Percentiles rank a stretch among this genome's conserved stretches.
phyloP scores from a whole-genome alignment of 2,113 vertebrate genomes.

The Semnopithecus entellus region DNA sequence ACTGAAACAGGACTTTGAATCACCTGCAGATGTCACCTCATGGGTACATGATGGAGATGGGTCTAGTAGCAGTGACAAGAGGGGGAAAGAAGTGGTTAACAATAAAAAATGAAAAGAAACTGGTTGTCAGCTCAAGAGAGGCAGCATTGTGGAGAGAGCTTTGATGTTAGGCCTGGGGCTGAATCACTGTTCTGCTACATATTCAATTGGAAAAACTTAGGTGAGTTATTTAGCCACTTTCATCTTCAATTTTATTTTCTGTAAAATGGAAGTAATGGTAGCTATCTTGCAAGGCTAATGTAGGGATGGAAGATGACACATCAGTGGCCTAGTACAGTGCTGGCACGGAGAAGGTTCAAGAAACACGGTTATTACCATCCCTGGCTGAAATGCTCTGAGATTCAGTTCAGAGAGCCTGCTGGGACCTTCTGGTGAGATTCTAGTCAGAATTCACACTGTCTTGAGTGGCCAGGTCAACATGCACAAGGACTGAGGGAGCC shows the following conservation, averaged over 20 bases:
- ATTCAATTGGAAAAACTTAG: background rate
- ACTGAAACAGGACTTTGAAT: background rate
- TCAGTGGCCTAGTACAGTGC: accelerated
- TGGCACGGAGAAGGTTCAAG: background rate
- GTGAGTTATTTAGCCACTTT: background rate
- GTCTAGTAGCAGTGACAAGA: background rate
- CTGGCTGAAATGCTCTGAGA: background rate
- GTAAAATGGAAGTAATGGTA: background rate
- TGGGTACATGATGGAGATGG: background rate
- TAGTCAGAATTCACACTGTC: background rate
- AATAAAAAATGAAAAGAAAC: background rate
- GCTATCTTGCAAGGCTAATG: background rate
- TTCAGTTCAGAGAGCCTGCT: background rate
- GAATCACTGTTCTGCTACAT: background rate
- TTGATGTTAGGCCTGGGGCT: background rate
- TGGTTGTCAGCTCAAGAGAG: background rate
- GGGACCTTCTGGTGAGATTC: background rate
- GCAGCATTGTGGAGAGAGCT: background rate
- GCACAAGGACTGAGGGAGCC: background rate
- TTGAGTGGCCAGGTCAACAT: background rate
- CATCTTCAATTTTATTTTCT: background rate
- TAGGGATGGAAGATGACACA: background rate
- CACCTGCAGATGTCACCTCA: background rate
- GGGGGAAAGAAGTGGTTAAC: background rate
- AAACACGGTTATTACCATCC: background rate